These are phyloP conservation scores for Musca domestica DNA, from an alignment of 1,140 invertebrate species.

Conservation along the genomic window DNA sequence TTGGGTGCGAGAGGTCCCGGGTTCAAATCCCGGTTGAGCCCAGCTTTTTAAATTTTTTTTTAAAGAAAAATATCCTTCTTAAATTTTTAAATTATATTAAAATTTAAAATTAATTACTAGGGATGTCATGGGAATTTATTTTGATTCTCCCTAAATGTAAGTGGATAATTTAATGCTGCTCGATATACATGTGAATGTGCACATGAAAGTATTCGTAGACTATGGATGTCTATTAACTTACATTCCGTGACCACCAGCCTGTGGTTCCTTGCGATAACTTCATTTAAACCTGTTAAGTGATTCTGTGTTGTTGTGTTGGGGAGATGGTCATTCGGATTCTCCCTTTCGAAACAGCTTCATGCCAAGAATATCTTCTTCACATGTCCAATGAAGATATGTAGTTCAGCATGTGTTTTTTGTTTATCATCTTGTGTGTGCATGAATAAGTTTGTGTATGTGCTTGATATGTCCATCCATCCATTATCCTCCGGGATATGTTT, in stretches of 20 bases:
- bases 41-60: conserved; percentile 41
- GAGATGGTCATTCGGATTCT: no score
- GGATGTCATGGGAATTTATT: no score
- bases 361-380: no score
- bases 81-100: neutral
- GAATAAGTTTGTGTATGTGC: no score
- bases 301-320: neutral
- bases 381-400: no score
- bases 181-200: no score
- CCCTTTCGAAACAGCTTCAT: no score
- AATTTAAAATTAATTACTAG: no score
- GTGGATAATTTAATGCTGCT: no score
- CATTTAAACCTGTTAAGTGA: conserved; percentile 7
- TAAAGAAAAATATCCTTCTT: conserved; percentile 8
- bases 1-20: conserved; percentile 88
- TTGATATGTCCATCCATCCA: conserved; percentile 13
- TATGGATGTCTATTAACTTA: no score
- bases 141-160: no score
- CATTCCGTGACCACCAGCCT: neutral
- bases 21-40: conserved; percentile 84
- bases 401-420: neutral
- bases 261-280: conserved; percentile 15
- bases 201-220: no score
- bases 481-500: conserved; percentile 19
- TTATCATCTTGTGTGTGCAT: neutral